phyloP scores from a whole-genome alignment of 1,140 invertebrate genomes.

The Bombus pascuorum region DNA sequence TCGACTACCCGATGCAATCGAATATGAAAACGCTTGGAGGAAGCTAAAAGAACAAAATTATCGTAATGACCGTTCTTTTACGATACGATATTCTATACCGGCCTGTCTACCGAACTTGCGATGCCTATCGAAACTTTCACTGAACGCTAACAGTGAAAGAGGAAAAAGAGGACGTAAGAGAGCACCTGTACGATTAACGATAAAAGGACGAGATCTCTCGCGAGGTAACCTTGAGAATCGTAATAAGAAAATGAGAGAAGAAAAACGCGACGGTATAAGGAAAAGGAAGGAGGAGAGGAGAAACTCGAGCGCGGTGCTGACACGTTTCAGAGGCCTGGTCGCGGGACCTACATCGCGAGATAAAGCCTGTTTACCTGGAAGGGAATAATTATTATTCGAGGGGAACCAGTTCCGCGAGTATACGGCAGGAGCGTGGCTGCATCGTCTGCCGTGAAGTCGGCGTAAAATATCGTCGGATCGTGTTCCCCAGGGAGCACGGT shows the following conservation, averaged over 20 bases:
- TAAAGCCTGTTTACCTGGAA: conserved; percentile 64
- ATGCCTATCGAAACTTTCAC: background rate
- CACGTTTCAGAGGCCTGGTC: conserved; percentile 24
- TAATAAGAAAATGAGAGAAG: background rate
- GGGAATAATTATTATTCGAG: conserved; percentile 66
- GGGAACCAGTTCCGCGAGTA: conserved; percentile 62
- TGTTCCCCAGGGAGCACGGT: conserved; percentile 37
- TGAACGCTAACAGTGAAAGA: background rate
- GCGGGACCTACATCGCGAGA: conserved; percentile 55
- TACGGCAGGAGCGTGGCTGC: conserved; percentile 11
- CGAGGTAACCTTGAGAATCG: conserved; percentile 1
- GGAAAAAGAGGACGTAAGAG: too few species aligned
- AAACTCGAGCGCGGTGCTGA: conserved; percentile 12
- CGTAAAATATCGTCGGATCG: conserved; percentile 57
- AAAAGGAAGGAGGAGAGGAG: background rate
- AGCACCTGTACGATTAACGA: background rate
- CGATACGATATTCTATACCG: too few species aligned
- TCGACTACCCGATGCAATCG: too few species aligned
- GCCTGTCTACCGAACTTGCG: too few species aligned
- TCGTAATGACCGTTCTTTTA: too few species aligned
- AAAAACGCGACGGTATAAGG: background rate
- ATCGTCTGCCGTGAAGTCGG: conserved; percentile 38
- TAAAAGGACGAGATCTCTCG: background rate
- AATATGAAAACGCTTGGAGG: too few species aligned
- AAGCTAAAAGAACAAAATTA: too few species aligned